These are phyloP conservation scores for Silurus aristotelis DNA, from an alignment of 2,797 vertebrate species.

Conservation along the genomic window DNA sequence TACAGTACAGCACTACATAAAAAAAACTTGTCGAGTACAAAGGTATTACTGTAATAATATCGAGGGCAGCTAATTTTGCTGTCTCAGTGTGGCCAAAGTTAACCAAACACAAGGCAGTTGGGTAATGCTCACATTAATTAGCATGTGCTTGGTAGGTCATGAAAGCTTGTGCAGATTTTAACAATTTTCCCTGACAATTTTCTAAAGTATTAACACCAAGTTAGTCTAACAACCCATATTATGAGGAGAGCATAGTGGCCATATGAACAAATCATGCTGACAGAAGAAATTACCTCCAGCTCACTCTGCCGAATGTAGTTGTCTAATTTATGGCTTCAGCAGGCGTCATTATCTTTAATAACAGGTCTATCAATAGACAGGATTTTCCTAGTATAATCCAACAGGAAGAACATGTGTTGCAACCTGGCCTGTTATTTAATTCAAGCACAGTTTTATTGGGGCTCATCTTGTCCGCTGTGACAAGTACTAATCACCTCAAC, in stretches of 20 bases:
- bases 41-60: neutral
- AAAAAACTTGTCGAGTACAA: too few species aligned
- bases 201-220: too few species aligned
- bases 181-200: too few species aligned
- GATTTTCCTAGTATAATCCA: neutral
- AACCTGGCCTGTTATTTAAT: neutral
- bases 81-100: neutral
- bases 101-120: too few species aligned
- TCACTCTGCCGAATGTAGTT: neutral
- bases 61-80: neutral
- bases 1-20: too few species aligned
- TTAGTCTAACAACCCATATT: neutral
- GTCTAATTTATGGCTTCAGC: neutral
- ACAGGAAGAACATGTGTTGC: neutral
- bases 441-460: neutral
- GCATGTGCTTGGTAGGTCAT: too few species aligned
- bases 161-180: too few species aligned
- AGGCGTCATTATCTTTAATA: neutral
- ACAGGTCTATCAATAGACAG: neutral
- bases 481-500: neutral
- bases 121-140: too few species aligned
- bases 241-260: neutral
- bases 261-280: neutral
- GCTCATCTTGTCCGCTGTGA: neutral
- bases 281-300: neutral